These are phyloP conservation scores for Bubo bubo DNA, from an alignment of 2,113 vertebrate species.

Conservation along the genomic window DNA sequence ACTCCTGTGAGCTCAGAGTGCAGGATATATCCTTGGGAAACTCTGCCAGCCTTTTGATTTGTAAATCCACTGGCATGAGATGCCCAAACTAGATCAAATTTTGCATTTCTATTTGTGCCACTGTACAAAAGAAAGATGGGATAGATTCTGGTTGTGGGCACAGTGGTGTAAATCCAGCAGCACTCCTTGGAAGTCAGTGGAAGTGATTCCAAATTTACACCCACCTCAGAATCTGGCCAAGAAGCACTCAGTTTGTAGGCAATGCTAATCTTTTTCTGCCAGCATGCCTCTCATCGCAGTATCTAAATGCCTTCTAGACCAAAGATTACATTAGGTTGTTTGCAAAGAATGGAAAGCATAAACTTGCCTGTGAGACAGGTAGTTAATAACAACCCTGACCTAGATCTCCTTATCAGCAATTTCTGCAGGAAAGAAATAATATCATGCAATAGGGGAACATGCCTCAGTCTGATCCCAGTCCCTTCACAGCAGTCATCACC, in stretches of 20 bases:
- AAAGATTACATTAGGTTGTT: constrained; percentile 17
- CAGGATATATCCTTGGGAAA: constrained; percentile 8
- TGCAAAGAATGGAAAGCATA: not conserved
- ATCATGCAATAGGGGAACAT: not conserved
- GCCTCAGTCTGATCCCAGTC: not conserved
- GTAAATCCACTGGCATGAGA: constrained; percentile 6
- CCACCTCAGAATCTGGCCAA: not conserved
- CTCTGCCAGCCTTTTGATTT: constrained; percentile 44
- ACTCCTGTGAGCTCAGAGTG: constrained; percentile 18
- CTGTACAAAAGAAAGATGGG: constrained; percentile 1
- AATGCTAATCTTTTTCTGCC: not conserved
- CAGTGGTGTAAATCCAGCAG: not conserved
- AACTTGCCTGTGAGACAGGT: not conserved
- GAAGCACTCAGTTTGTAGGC: not conserved
- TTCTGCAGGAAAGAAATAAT: not conserved
- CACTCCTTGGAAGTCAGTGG: not conserved
- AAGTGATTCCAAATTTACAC: not conserved
- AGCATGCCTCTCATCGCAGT: not conserved
- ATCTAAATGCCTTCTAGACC: not conserved
- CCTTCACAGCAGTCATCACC: not conserved
- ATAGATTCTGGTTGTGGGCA: not conserved
- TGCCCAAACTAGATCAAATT: not conserved
- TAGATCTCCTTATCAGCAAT: not conserved
- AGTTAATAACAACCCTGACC: constrained; percentile 19
- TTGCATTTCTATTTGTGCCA: constrained; percentile 44